Evolutionary conservation across 2,113 vertebrate species (phyloP).

Genomic region (Entelurus aequoreus): DNA sequence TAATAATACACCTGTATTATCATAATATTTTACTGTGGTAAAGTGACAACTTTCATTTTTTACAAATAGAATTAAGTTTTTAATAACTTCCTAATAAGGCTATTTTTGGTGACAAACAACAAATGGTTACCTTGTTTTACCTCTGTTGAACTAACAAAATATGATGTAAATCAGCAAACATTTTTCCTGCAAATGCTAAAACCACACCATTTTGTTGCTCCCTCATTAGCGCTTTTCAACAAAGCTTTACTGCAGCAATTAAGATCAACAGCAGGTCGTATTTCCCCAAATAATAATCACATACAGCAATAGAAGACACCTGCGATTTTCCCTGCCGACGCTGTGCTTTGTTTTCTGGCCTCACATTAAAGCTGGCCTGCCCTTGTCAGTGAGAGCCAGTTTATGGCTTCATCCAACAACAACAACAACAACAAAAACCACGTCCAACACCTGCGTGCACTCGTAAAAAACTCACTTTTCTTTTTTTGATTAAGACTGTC

Average conservation of each 20-base stretch:
- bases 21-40: too few relatives aligned
- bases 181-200: not conserved
- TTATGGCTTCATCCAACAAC: conserved; percentile 4
- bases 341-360: too few relatives aligned
- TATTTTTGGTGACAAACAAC: too few relatives aligned
- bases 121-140: not conserved
- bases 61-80: too few relatives aligned
- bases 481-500: conserved; percentile 33
- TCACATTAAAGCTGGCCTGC: not conserved
- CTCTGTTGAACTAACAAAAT: not conserved
- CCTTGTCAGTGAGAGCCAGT: conserved; percentile 7
- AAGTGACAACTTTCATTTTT: too few relatives aligned
- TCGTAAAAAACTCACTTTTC: not conserved
- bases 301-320: not conserved
- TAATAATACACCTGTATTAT: too few relatives aligned
- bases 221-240: not conserved
- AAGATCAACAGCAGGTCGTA: not conserved
- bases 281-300: not conserved
- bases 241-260: not conserved
- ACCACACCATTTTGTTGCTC: not conserved
- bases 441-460: not conserved
- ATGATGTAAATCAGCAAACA: not conserved
- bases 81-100: too few relatives aligned
- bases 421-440: not conserved
- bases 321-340: not conserved